A percentile compares a stretch with the other conserved stretches of the same genome.
phyloP scores from a whole-genome alignment of 2,113 vertebrate species.

The Astatoreochromis straeleni region DNA sequence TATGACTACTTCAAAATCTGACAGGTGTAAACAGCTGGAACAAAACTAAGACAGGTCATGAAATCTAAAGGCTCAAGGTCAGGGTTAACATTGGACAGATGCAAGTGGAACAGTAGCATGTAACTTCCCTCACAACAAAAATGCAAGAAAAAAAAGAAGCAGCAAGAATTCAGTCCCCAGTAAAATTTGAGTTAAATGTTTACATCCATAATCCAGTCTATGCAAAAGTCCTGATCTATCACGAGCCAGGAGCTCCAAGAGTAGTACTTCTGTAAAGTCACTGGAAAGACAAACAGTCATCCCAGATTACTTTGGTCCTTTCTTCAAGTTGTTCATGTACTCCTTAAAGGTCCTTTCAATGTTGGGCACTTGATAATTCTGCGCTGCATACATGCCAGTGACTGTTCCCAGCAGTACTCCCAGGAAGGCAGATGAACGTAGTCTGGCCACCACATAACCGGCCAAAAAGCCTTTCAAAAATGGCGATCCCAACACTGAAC shows the following conservation, averaged over 20 bases:
- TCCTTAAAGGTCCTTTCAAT: slow-evolving; percentile 85
- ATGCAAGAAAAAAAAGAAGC: neutral
- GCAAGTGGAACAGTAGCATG: neutral
- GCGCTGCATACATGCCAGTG: slow-evolving; percentile 88
- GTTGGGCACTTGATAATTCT: slow-evolving; percentile 82
- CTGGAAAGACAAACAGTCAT: neutral
- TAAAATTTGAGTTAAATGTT: slow-evolving; percentile 12
- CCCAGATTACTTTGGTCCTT: slow-evolving; percentile 76
- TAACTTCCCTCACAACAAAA: neutral
- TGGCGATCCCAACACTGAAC: slow-evolving; percentile 82
- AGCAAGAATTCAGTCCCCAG: neutral
- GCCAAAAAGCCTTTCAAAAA: slow-evolving; percentile 93
- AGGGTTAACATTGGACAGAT: neutral
- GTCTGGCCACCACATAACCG: slow-evolving; percentile 87
- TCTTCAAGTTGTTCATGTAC: slow-evolving; percentile 75
- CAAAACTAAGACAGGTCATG: neutral
- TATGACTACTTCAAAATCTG: neutral
- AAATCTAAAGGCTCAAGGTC: neutral
- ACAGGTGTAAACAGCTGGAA: neutral
- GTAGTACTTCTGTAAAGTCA: neutral
- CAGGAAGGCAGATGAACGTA: slow-evolving; percentile 86
- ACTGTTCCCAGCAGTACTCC: slow-evolving; percentile 84
- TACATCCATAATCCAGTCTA: neutral
- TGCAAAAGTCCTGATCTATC: neutral
- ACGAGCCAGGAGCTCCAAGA: neutral